Evolutionary conservation across 2,888 invertebrate genomes (phyloP), one percentile per base, ranked within the genome.

Genomic region (Elegia similella): DNA sequence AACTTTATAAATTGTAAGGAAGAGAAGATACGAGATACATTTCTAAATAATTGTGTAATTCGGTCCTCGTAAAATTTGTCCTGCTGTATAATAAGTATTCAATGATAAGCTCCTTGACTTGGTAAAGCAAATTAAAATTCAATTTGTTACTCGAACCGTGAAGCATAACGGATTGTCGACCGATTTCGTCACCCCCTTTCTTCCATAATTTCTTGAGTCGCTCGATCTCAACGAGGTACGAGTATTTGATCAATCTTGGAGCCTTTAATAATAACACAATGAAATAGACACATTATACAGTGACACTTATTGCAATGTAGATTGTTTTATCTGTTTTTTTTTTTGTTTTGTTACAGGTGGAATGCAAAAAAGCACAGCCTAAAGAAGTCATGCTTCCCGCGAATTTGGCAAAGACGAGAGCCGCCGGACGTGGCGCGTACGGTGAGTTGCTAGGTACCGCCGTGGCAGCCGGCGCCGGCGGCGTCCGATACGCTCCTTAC

Each of bases 361-460:
- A 99, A 94, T 99, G 99, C 94, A 99, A 99, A 95, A 99, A 99
- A 93, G 99, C 99, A 83, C 99, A 99, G 93, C 99, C 99, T 68
- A 99, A 99, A 94, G 99, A 99, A 94, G 99, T 99, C 80, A 99
- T 99, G 99, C 95, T 99, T 84, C 99, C 99, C 79, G 96, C 97
- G 75, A 98, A 97, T 92, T 93, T 98, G 93, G 97, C 97, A 82
- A 98, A 98, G 94, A 98, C 97, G 92, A 95, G 98, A 88, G 97
- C 97, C 87, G 97, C 97, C 79, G 97, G 97, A 77, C 96, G 98
- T 92, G 97, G 97, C 92, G 96, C 97, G 93, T 98, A 98, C 95
- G 98, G 98, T 98, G 97, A 98, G 98, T 97, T 97, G 94, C 95
- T 97, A 94, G 95, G 95, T 92, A 94, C 94, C 91, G 92, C 93